Evolutionary conservation across 2,797 vertebrate genomes (phyloP).

Genomic region (Chaetodon trifasciatus): DNA sequence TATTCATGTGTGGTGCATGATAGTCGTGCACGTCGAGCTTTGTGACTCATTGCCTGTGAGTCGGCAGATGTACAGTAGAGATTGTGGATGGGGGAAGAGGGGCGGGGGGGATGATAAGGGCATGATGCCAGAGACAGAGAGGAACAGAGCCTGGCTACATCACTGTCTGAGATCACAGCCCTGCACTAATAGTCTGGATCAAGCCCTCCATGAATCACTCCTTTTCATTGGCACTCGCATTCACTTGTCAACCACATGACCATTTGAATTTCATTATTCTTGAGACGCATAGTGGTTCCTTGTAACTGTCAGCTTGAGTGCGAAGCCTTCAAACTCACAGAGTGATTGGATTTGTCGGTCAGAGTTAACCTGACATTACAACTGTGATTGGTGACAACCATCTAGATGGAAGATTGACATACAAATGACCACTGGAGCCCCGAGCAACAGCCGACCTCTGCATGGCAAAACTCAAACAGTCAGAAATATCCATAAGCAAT

Average conservation of each 20-base stretch:
- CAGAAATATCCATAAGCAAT: conserved; percentile 4
- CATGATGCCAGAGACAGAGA: conserved; percentile 67
- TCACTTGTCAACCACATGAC: conserved; percentile 55
- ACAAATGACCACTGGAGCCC: not conserved
- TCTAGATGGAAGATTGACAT: conserved; percentile 9
- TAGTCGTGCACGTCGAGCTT: conserved; percentile 45
- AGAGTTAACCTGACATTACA: conserved; percentile 8
- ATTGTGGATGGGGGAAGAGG: conserved; percentile 64
- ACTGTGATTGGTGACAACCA: not conserved
- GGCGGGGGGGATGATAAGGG: conserved; percentile 39
- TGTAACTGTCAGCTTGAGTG: conserved; percentile 5
- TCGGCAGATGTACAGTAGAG: conserved; percentile 69
- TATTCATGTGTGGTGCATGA: conserved; percentile 40
- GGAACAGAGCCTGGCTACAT: conserved; percentile 67
- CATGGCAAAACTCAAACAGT: conserved; percentile 10
- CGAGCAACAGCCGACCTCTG: not conserved
- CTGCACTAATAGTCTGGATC: conserved; percentile 67
- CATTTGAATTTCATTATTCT: conserved; percentile 50
- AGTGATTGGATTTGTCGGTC: conserved; percentile 22
- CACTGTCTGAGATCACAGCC: conserved; percentile 77
- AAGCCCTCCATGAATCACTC: conserved; percentile 61
- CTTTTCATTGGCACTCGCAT: conserved; percentile 58
- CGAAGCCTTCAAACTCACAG: conserved; percentile 12
- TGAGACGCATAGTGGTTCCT: conserved; percentile 18
- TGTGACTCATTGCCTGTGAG: conserved; percentile 67